Base-by-base conservation (phyloP, 64 coral and sea anemone species). In the Stichodactyla helianthus region DNA sequence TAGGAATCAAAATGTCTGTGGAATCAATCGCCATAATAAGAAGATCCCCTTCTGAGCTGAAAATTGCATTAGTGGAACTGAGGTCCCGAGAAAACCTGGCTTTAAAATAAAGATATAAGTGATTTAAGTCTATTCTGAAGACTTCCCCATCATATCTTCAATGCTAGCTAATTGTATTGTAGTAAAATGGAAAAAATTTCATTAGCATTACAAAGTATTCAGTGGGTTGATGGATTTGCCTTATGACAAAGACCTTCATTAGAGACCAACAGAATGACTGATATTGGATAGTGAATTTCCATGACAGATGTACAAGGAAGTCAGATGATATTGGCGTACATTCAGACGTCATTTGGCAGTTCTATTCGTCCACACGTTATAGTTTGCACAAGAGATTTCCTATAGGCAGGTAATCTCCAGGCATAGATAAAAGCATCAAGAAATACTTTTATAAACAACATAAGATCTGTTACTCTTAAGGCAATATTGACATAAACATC, bases 401-500 rank as follows among this genome's bases (percentile, higher is more conserved):
- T 82, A 15, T 89, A 85, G 28, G 79, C 82, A 5, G 94, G 91
- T n/a, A 96, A 55, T 14, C 94, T 86, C 94, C 94, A 96, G 0
- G 91, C 94, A 23, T 89, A 96, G 27, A 96, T 89, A 10, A 96
- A 93, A 10, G 91, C 94, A 63, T 96, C 94, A 0, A 84, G 44
- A 0, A 79, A 87, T 25, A 87, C 84, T 51, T 96, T 96, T 1
- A 92, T 16, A 60, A 96, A 96, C 86, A 96, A 77, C 59, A 93
- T 87, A 51, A 93, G 79, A 63, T 96, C 94, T 7, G 91, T 96
- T 78, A 90, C 74, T 86, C 94, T 83, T 22, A 96, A 85, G 2
- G 74, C 79, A 23, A 96, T 88, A 52, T 86, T 83, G 15, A 96
- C 82, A 55, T 60, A 68, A 0, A 90, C 79, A 5, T 90, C 60